These are phyloP conservation scores for Leptobrachium ailaonicum DNA, from an alignment of 2,113 vertebrate genomes.

Conservation along the genomic window DNA sequence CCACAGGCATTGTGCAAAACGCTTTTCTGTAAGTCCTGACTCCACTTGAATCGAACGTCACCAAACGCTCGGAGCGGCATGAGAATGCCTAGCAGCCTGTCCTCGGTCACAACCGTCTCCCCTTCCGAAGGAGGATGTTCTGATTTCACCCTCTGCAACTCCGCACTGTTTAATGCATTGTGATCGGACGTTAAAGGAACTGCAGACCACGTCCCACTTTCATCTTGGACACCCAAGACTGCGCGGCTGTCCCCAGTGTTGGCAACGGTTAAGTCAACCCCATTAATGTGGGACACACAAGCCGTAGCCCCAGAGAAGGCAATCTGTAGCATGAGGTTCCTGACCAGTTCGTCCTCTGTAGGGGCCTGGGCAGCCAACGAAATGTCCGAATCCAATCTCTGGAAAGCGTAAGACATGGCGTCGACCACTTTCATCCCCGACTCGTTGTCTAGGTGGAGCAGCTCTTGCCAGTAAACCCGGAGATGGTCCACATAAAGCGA, in stretches of 20 bases:
- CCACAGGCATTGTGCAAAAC: constrained; percentile 76
- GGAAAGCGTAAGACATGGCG: constrained; percentile 82
- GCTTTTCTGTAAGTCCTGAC: constrained; percentile 81
- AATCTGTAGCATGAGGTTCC: constrained; percentile 84
- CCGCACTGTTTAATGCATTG: constrained; percentile 77
- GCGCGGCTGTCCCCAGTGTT: constrained; percentile 89
- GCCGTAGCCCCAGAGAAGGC: constrained; percentile 91
- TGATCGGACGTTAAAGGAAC: constrained; percentile 86
- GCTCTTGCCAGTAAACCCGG: constrained; percentile 91
- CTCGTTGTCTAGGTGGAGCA: constrained; percentile 79
- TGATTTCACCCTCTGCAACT: constrained; percentile 76
- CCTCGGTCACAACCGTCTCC: constrained; percentile 78
- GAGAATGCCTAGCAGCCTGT: constrained; percentile 87
- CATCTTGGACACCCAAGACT: constrained; percentile 79
- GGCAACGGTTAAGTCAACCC: constrained; percentile 80
- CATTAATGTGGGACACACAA: constrained; percentile 83
- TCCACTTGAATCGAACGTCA: constrained; percentile 93
- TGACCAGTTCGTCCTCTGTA: constrained; percentile 76
- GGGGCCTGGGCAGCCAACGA: constrained; percentile 90
- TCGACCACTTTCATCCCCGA: constrained; percentile 76
- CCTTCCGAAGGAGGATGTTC: constrained; percentile 85
- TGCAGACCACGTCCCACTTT: constrained; percentile 82
- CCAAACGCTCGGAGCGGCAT: constrained; percentile 92
- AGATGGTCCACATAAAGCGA: constrained; percentile 84
- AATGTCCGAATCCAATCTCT: constrained; percentile 87